Percentiles rank a stretch among this genome's conserved stretches.
Conservation (phyloP, 2,888 invertebrate genomes). For the Lithophane socia region DNA sequence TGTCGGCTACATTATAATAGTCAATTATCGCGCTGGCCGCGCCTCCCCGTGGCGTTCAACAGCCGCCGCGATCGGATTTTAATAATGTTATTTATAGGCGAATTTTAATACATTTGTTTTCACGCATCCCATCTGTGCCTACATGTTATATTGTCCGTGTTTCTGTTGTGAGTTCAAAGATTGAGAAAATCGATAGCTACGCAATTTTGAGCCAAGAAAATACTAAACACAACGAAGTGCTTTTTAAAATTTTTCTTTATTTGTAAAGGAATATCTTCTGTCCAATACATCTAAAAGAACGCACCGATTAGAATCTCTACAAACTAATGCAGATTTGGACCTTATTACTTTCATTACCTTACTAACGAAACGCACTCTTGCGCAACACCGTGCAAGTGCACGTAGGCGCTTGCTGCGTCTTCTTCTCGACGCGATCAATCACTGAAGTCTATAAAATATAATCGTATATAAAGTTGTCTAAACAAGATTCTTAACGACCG, state of each 20-base stretch:
- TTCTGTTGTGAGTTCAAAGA: slow-evolving; percentile 19
- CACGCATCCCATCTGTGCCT: slow-evolving; percentile 64
- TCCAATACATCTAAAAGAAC: not conserved
- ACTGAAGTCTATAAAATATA: slow-evolving; percentile 36
- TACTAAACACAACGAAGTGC: not conserved
- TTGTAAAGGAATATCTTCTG: not conserved
- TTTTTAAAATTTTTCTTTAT: not conserved
- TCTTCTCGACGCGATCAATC: slow-evolving; percentile 37
- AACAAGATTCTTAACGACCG: slow-evolving; percentile 60
- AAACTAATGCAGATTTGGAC: not conserved
- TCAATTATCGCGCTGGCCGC: slow-evolving; percentile 64
- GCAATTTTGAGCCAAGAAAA: not conserved
- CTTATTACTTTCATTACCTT: not conserved
- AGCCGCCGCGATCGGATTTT: slow-evolving; percentile 77
- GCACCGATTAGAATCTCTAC: too few relatives aligned
- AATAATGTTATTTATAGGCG: slow-evolving; percentile 81
- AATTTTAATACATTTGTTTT: slow-evolving; percentile 76
- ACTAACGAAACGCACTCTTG: slow-evolving; percentile 21
- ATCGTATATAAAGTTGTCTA: slow-evolving; percentile 46
- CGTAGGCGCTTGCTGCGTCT: slow-evolving; percentile 41
- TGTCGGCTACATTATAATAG: slow-evolving; percentile 64
- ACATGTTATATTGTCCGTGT: slow-evolving; percentile 54
- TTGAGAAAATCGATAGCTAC: slow-evolving; percentile 18
- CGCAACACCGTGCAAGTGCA: slow-evolving; percentile 18
- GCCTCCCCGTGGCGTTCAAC: slow-evolving; percentile 78